Evolutionary conservation across 2,797 vertebrate species (phyloP).

Genomic region (Iguana delicatissima): DNA sequence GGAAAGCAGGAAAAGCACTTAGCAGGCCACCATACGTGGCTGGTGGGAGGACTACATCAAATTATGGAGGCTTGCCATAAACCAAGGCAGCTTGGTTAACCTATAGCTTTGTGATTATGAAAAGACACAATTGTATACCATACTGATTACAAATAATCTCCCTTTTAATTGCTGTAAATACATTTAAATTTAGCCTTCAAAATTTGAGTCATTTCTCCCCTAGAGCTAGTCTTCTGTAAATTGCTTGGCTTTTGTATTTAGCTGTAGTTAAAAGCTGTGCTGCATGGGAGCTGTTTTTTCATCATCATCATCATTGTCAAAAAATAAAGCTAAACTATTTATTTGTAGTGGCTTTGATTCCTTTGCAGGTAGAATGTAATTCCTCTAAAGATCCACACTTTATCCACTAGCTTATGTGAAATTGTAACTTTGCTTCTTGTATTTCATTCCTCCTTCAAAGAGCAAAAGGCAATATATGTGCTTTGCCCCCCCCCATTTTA

Average conservation of each 20-base stretch:
- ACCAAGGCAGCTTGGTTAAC: neutral
- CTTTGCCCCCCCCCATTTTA: neutral
- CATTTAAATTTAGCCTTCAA: neutral
- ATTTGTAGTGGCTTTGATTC: neutral
- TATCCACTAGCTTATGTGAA: neutral
- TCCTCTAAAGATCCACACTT: constrained; percentile 10
- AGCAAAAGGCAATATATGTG: neutral
- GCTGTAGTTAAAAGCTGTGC: neutral
- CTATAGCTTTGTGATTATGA: neutral
- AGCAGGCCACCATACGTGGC: neutral
- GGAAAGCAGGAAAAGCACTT: neutral
- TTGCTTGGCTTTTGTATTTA: constrained; percentile 5
- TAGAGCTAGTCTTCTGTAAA: neutral
- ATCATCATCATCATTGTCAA: neutral
- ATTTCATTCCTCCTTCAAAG: neutral
- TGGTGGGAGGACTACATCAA: neutral
- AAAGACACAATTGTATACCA: neutral
- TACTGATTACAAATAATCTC: neutral
- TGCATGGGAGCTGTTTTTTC: neutral
- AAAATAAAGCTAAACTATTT: neutral
- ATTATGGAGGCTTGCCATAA: neutral
- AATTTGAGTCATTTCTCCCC: neutral
- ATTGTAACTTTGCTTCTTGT: neutral
- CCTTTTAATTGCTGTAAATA: neutral
- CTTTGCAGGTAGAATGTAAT: neutral